phyloP scores from a whole-genome alignment of 1,140 invertebrate species.

The Pseudomyrmex sp. region DNA sequence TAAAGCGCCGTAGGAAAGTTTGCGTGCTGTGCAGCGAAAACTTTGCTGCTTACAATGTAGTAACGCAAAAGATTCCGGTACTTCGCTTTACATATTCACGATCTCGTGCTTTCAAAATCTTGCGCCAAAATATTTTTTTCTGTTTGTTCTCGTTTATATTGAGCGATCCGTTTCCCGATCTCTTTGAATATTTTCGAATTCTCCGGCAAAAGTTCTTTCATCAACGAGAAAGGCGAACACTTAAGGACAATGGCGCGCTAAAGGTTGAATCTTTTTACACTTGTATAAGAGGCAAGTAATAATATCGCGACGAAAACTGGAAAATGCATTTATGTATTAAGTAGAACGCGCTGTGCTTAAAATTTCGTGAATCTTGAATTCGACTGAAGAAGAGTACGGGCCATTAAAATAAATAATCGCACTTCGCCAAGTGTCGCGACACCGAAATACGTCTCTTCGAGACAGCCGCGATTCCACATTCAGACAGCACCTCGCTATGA shows the following conservation, averaged over 20 bases:
- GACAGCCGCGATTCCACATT: slow-evolving; percentile 43
- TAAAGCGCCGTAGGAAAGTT: background rate
- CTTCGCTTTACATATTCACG: slow-evolving; percentile 20
- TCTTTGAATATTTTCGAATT: background rate
- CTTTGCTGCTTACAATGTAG: slow-evolving; percentile 7
- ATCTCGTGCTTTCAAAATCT: slow-evolving; percentile 10
- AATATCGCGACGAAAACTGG: no score
- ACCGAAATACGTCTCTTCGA: slow-evolving; percentile 37
- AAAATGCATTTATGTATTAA: no score
- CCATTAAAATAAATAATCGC: slow-evolving; percentile 45
- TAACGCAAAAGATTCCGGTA: background rate
- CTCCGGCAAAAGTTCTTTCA: background rate
- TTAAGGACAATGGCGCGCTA: background rate
- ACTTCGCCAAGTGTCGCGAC: slow-evolving; percentile 36
- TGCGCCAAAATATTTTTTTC: background rate
- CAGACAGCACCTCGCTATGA: slow-evolving; percentile 51
- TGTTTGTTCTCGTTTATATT: background rate
- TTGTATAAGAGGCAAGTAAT: no score
- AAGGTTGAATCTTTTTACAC: background rate
- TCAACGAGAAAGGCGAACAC: background rate
- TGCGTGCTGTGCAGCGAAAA: background rate
- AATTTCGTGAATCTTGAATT: slow-evolving; percentile 33
- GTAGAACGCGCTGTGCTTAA: background rate
- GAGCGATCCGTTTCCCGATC: background rate
- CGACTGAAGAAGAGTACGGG: slow-evolving; percentile 9